Evolutionary conservation across 1,140 invertebrate species (phyloP), one percentile per base, ranked within the genome.

Genomic region (Ericerus pela): DNA sequence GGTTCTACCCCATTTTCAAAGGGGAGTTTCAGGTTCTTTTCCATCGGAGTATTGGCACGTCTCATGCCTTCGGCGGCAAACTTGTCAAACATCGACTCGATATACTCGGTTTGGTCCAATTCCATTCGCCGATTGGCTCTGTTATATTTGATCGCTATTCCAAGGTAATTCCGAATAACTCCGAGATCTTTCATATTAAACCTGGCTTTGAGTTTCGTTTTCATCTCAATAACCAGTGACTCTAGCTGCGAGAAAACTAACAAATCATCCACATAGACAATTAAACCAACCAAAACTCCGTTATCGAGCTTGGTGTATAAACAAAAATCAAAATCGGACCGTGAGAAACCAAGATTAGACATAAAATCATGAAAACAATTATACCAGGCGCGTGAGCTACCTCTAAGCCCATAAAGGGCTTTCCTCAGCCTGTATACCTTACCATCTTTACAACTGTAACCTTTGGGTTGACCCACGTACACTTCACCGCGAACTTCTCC

Each of bases 251-350:
- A 6, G 18, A 6, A 55, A 12, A 55, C 26, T n/a, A 55, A 27
- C 14, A 55, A 14, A 55, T 55, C 54, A 47, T 55, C 54, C 3
- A 55, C 54, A 22, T 41, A 55, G n/a, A 55, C 27, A 5, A 55
- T 5, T 18, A 55, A 14, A 22, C 41, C 43, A 3, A 37, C 22
- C 20, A n/a, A n/a, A n/a, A n/a, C n/a, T n/a, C n/a, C 22, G 3
- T 24, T 26, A 8, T 11, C 6, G 14, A n/a, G 12, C 12, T n/a
- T n/a, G n/a, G n/a, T n/a, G 26, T 55, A 55, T 5, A 55, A 11
- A 22, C 54, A 55, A 10, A 10, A 4, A 6, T 55, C 54, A 12
- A 16, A 36, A 10, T 55, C 29, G 6, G 18, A 22, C 20, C 37
- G 10, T 14, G 6, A 2, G 12, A 55, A 55, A 51, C 24, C 24